A percentile compares a stretch with the other conserved stretches of the same genome.
phyloP scores from a whole-genome alignment of 2,888 invertebrate species.

The Koerneria pararmatus region DNA sequence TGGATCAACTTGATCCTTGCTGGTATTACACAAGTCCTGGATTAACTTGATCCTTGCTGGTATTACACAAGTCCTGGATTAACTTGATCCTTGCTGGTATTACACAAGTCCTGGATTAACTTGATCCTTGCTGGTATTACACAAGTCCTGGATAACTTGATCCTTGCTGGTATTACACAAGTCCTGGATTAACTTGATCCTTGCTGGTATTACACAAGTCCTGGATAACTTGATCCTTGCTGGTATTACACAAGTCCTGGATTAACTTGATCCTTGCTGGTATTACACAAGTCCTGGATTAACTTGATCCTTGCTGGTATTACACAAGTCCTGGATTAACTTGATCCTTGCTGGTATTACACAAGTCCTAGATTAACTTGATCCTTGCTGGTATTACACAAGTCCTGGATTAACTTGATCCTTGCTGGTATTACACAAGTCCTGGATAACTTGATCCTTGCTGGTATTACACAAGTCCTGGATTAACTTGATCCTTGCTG shows the following conservation, averaged over 20 bases:
- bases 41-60: constrained; percentile 48
- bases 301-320: constrained; percentile 52
- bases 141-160: constrained; percentile 53
- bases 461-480: constrained; percentile 50
- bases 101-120: constrained; percentile 44
- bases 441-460: constrained; percentile 51
- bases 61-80: constrained; percentile 51
- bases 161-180: constrained; percentile 49
- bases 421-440: constrained; percentile 49
- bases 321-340: constrained; percentile 44
- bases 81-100: constrained; percentile 52
- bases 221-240: constrained; percentile 49
- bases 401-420: constrained; percentile 52
- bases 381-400: constrained; percentile 51
- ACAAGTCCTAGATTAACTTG: constrained; percentile 49
- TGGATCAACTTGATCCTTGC: constrained; percentile 49
- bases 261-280: constrained; percentile 48
- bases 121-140: constrained; percentile 53
- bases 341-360: constrained; percentile 53
- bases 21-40: constrained; percentile 52
- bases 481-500: constrained; percentile 49
- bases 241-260: constrained; percentile 52
- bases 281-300: constrained; percentile 51
- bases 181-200: constrained; percentile 53
- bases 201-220: constrained; percentile 48